phyloP scores from a whole-genome alignment of 2,888 invertebrate species.

The Cyclophora albipunctata region DNA sequence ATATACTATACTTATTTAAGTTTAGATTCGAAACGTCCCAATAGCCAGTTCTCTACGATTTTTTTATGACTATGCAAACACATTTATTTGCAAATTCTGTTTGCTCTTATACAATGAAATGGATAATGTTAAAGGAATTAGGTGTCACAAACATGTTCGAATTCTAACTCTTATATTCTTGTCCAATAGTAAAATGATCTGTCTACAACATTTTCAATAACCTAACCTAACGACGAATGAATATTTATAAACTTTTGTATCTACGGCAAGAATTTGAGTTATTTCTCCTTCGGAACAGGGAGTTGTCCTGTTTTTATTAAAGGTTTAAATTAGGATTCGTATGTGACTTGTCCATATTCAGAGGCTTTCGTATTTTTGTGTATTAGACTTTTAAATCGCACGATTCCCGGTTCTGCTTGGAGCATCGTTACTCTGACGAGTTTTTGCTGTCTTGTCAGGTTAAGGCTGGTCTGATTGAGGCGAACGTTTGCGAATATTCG shows the following conservation, averaged over 20 bases:
- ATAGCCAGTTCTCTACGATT: no score
- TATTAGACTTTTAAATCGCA: slow-evolving; percentile 67
- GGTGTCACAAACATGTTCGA: no score
- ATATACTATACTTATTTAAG: no score
- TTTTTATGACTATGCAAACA: no score
- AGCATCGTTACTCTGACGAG: slow-evolving; percentile 45
- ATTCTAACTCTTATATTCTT: no score
- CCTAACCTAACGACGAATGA: slow-evolving; percentile 36
- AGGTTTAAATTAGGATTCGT: slow-evolving; percentile 59
- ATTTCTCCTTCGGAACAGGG: slow-evolving; percentile 30
- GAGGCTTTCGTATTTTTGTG: slow-evolving; percentile 39
- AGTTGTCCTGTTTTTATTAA: slow-evolving; percentile 55
- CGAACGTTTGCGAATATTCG: background rate
- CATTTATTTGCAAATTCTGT: no score
- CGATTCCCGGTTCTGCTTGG: slow-evolving; percentile 42
- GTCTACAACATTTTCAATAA: no score
- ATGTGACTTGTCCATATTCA: slow-evolving; percentile 41
- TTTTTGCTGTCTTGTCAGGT: slow-evolving; percentile 27
- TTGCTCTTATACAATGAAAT: no score
- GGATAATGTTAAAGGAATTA: no score
- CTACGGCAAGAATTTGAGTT: slow-evolving; percentile 15
- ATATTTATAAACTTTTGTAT: slow-evolving; percentile 53
- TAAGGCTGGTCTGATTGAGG: slow-evolving; percentile 3
- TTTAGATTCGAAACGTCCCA: no score
- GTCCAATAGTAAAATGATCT: no score